Conservation (phyloP, 2,797 vertebrate species). For the Halcyon leucocephala region DNA sequence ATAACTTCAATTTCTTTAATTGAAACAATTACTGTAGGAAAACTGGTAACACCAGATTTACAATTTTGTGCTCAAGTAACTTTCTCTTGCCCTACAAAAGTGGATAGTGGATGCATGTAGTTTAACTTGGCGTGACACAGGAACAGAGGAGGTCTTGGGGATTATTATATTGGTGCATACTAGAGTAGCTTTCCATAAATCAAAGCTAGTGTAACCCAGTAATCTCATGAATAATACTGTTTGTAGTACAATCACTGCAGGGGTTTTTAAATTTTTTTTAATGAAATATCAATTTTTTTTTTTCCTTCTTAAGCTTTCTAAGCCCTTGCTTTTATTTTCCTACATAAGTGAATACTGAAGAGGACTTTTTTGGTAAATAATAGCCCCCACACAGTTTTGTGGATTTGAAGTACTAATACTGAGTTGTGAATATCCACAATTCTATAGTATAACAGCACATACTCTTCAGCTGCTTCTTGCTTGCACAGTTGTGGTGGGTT, state of each 20-base stretch:
- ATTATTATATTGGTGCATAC: not conserved
- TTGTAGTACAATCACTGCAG: not conserved
- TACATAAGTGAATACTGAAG: not conserved
- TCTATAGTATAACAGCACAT: rapidly evolving
- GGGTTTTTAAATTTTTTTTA: not conserved
- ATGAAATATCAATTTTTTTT: not conserved
- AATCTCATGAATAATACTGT: not conserved
- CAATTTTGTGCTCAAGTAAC: not conserved
- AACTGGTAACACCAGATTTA: not conserved
- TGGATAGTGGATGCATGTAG: not conserved
- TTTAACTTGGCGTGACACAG: not conserved
- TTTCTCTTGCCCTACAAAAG: not conserved
- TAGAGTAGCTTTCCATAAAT: not conserved
- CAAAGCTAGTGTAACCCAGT: not conserved
- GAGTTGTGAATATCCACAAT: not conserved
- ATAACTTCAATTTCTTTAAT: too few relatives aligned
- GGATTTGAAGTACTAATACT: not conserved
- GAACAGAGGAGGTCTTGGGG: not conserved
- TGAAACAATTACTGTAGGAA: not conserved
- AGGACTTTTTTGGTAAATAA: not conserved
- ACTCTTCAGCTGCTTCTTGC: not conserved
- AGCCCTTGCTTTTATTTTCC: not conserved
- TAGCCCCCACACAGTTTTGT: not conserved
- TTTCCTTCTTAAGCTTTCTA: not conserved
- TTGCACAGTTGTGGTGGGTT: not conserved